Conservation (phyloP, 2,888 invertebrate genomes). For the Gasteruption jaculator region DNA sequence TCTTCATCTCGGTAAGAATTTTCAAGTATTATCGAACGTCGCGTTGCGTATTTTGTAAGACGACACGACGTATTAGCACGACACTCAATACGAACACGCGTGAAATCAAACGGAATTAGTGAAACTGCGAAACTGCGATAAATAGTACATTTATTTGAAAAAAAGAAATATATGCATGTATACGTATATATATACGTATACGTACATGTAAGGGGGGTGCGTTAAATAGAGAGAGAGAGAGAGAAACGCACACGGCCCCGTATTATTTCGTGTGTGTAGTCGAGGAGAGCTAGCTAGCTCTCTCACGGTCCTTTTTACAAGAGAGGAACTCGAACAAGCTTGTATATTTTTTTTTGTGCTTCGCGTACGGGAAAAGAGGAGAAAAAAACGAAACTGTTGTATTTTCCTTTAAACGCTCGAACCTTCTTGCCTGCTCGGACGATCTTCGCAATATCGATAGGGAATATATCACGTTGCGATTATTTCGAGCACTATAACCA, state of each 20-base stretch:
- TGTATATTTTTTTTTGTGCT: too few species aligned
- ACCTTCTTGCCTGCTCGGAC: slow-evolving; percentile 13
- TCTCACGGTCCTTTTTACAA: slow-evolving; percentile 32
- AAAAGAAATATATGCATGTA: too few species aligned
- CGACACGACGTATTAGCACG: slow-evolving; percentile 7
- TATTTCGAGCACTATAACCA: slow-evolving; percentile 50
- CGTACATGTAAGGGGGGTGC: slow-evolving; percentile 4
- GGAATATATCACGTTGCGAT: slow-evolving; percentile 37
- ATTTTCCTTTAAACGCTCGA: too few species aligned
- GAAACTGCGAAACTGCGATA: slow-evolving; percentile 2
- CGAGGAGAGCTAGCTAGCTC: slow-evolving; percentile 3
- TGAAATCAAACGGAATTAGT: slow-evolving; percentile 6
- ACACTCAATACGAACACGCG: slow-evolving; percentile 16
- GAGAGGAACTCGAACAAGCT: too few species aligned
- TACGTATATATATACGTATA: slow-evolving; percentile 8
- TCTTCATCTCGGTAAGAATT: slow-evolving; percentile 59
- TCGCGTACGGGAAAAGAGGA: too few species aligned
- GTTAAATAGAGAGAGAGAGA: slow-evolving; percentile 6
- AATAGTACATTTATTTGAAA: too few species aligned
- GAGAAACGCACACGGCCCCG: slow-evolving; percentile 24
- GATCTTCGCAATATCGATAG: slow-evolving; percentile 28
- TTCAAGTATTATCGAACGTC: slow-evolving; percentile 31
- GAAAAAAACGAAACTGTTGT: too few species aligned
- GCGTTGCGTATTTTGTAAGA: slow-evolving; percentile 23
- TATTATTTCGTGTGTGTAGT: slow-evolving; percentile 22